Conservation (phyloP, 1,140 invertebrate genomes). For the Cydia pomonella region DNA sequence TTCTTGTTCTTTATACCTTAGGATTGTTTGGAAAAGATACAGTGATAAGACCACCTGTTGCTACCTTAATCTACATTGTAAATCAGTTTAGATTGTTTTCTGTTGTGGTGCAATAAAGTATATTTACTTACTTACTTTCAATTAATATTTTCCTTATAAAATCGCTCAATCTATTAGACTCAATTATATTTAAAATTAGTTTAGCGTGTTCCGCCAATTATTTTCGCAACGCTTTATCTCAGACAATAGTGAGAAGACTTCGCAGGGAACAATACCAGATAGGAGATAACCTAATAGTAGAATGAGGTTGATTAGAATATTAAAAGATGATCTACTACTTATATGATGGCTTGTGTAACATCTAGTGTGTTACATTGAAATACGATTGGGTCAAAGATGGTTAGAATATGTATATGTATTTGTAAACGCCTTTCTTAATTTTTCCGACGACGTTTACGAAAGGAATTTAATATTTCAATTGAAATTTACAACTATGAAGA, state of each 20-base stretch:
- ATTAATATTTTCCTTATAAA: neutral
- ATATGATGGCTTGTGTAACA: neutral
- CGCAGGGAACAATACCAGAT: conserved; percentile 25
- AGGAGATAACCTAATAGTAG: conserved; percentile 10
- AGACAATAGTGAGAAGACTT: conserved; percentile 25
- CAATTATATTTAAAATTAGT: neutral
- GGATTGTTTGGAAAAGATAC: no score
- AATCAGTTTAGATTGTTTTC: no score
- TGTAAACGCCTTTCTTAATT: no score
- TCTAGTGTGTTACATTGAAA: neutral
- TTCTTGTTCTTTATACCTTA: no score
- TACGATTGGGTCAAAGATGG: neutral
- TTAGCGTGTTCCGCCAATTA: neutral
- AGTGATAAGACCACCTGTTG: no score
- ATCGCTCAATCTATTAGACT: neutral
- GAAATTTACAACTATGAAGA: no score
- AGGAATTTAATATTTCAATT: no score
- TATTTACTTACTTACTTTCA: neutral
- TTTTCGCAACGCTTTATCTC: conserved; percentile 6
- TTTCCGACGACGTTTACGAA: no score
- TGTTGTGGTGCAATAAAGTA: no score
- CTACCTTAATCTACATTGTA: no score
- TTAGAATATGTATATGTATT: neutral
- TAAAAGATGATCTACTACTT: conserved; percentile 26
- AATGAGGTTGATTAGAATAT: conserved; percentile 21